Conservation (phyloP, 2,797 vertebrate genomes). For the Alcedo quadribrachys region DNA sequence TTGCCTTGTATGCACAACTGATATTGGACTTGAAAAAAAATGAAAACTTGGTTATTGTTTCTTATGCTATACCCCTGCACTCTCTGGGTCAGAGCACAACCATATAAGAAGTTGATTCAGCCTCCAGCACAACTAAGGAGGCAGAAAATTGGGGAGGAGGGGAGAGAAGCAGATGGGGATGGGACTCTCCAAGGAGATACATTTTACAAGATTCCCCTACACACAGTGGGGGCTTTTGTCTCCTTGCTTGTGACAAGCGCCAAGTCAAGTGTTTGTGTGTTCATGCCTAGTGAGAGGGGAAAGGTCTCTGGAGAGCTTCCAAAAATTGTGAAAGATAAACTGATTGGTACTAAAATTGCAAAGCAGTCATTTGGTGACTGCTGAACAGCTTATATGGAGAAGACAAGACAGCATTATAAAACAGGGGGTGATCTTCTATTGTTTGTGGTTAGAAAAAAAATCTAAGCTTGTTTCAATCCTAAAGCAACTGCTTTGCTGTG, state of each 20-base stretch:
- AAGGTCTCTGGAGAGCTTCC: not conserved
- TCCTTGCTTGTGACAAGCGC: not conserved
- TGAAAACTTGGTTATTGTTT: not conserved
- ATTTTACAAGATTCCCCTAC: not conserved
- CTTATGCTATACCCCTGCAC: not conserved
- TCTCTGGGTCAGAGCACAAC: not conserved
- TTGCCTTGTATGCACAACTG: constrained; percentile 49
- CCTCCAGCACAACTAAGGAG: not conserved
- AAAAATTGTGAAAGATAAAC: constrained; percentile 11
- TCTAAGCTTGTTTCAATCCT: not conserved
- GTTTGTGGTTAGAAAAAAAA: not conserved
- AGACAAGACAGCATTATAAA: not conserved
- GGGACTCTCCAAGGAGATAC: not conserved
- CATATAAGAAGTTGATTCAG: constrained; percentile 25
- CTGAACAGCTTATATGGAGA: constrained; percentile 38
- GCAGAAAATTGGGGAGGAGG: not conserved
- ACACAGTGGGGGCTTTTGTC: not conserved
- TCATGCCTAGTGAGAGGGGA: not conserved
- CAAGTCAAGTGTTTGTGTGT: not conserved
- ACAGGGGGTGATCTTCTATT: not conserved
- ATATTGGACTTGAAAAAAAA: not conserved
- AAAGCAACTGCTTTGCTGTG: not conserved
- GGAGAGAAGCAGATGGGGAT: not conserved
- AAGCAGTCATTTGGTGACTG: not conserved
- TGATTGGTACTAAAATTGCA: not conserved